These are phyloP conservation scores for Nesoenas mayeri DNA, from an alignment of 2,113 vertebrate species.

Conservation along the genomic window DNA sequence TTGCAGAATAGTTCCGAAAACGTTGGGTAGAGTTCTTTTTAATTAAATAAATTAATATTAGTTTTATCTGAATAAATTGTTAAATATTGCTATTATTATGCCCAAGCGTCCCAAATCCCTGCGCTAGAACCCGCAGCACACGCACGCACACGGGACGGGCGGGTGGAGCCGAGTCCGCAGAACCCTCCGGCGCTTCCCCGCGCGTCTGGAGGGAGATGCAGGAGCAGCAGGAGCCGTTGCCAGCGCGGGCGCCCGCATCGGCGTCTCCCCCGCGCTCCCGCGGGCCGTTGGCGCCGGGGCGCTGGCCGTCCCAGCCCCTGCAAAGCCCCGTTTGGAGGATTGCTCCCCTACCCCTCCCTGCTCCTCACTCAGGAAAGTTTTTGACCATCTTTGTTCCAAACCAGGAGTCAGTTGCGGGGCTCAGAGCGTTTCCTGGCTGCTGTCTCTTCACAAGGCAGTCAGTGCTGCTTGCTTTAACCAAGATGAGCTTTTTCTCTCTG, in stretches of 20 bases:
- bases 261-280: neutral
- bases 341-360: neutral
- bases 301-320: constrained; percentile 6
- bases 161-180: constrained; percentile 46
- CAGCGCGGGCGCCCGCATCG: neutral
- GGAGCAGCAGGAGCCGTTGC: constrained; percentile 43
- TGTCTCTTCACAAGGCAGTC: neutral
- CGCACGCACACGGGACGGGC: constrained; percentile 21
- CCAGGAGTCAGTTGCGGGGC: neutral
- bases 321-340: neutral
- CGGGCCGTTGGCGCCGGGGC: neutral
- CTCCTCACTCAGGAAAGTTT: neutral
- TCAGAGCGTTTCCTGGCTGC: neutral
- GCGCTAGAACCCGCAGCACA: constrained; percentile 51
- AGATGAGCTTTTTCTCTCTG: neutral
- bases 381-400: neutral
- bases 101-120: constrained; percentile 65
- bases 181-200: constrained; percentile 24
- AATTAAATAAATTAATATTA: constrained; percentile 99
- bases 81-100: constrained; percentile 91
- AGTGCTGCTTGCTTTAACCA: neutral
- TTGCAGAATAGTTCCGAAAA: constrained; percentile 78
- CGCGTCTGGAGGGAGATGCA: neutral
- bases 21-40: constrained; percentile 82
- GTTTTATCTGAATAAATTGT: constrained; percentile 89